A percentile compares a stretch with the other conserved stretches of the same genome.
phyloP scores from a whole-genome alignment of 2,113 vertebrate genomes.

The Eonycteris spelaea region DNA sequence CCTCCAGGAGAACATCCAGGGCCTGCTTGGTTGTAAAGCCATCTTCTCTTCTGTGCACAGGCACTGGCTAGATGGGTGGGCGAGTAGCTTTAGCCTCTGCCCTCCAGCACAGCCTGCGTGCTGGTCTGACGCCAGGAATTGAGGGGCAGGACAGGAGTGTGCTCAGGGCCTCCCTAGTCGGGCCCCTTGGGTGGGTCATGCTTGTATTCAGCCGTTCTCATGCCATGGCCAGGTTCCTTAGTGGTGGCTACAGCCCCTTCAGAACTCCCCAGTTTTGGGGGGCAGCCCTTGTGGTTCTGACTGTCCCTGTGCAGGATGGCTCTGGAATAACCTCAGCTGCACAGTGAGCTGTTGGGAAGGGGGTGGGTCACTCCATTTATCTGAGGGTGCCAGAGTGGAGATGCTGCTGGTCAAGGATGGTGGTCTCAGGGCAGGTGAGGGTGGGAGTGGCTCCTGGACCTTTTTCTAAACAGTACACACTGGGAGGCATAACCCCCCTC shows the following conservation, averaged over 20 bases:
- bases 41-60: no score
- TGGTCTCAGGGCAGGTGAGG: background rate
- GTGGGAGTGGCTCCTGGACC: background rate
- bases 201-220: background rate
- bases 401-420: accelerated
- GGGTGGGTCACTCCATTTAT: accelerated
- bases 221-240: background rate
- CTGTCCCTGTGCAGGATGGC: background rate
- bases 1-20: background rate
- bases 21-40: background rate
- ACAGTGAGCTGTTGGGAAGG: background rate
- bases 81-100: background rate
- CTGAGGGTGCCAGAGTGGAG: background rate
- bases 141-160: accelerated
- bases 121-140: no score
- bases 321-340: background rate
- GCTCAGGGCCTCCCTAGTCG: background rate
- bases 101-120: background rate
- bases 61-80: background rate
- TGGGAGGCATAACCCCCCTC: no score
- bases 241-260: no score
- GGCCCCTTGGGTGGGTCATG: background rate
- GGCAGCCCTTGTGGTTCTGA: background rate
- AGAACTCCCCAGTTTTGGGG: background rate
- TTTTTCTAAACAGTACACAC: accelerated